Conservation (phyloP, 2,888 invertebrate genomes). For the Nephrotoma flavescens region DNA sequence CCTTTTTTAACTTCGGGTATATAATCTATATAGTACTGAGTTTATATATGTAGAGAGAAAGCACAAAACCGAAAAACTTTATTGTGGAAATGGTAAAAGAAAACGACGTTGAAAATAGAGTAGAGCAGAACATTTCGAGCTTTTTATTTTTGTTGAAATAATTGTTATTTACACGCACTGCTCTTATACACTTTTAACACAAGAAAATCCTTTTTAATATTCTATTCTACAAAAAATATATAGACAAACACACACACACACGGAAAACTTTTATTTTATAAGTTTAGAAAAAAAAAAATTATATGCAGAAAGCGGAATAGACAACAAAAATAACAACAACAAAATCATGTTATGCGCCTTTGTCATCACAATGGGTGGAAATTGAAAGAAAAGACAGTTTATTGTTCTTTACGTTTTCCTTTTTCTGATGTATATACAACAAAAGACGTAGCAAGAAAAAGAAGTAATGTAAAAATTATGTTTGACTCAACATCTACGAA, state of each 20-base stretch:
- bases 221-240: background rate
- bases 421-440: background rate
- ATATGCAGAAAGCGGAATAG: background rate
- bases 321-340: background rate
- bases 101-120: background rate
- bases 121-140: background rate
- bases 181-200: background rate
- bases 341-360: constrained; percentile 1
- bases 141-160: background rate
- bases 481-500: constrained; percentile 1
- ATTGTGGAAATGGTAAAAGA: background rate
- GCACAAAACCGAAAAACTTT: background rate
- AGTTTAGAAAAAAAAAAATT: background rate
- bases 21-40: background rate
- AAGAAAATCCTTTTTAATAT: background rate
- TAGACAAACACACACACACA: background rate
- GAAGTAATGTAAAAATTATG: background rate
- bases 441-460: background rate
- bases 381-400: background rate
- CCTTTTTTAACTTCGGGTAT: background rate
- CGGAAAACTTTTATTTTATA: background rate
- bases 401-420: background rate
- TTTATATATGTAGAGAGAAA: background rate
- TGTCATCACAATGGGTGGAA: constrained; percentile 3
- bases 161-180: constrained; percentile 3